phyloP scores from a whole-genome alignment of 2,797 vertebrate genomes.

The Spinibarbus caldwelli region DNA sequence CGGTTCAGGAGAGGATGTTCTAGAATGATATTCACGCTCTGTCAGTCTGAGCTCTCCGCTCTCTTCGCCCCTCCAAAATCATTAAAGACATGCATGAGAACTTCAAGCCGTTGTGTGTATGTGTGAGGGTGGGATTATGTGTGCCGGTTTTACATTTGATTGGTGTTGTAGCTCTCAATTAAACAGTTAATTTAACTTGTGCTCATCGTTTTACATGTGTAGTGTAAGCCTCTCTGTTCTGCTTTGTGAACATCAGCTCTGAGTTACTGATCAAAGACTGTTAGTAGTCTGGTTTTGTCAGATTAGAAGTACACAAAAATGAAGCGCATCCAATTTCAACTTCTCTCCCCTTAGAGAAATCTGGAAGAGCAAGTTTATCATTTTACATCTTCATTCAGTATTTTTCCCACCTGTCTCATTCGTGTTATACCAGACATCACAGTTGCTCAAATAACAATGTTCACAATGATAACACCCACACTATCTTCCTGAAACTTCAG shows the following conservation, averaged over 20 bases:
- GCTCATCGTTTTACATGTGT: neutral
- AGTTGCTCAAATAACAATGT: slow-evolving; percentile 14
- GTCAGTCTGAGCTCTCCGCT: slow-evolving; percentile 68
- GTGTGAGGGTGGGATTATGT: slow-evolving; percentile 12
- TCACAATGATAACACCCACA: neutral
- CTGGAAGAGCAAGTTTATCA: neutral
- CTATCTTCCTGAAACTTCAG: neutral
- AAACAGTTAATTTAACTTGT: slow-evolving; percentile 25
- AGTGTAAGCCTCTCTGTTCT: slow-evolving; percentile 8
- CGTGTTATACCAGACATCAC: neutral
- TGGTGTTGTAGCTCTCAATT: slow-evolving; percentile 25
- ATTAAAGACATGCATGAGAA: slow-evolving; percentile 65
- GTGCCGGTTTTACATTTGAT: slow-evolving; percentile 27
- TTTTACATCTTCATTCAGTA: neutral
- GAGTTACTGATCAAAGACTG: slow-evolving; percentile 4
- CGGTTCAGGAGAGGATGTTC: slow-evolving; percentile 67
- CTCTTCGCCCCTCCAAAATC: slow-evolving; percentile 60
- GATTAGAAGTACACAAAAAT: neutral
- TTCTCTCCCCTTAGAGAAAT: slow-evolving; percentile 4
- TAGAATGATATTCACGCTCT: slow-evolving; percentile 67
- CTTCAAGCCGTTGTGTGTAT: slow-evolving; percentile 11
- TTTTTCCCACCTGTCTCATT: neutral
- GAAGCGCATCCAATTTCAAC: neutral
- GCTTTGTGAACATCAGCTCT: neutral
- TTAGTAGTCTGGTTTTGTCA: slow-evolving; percentile 1